Percentiles rank a stretch among this genome's conserved stretches.
phyloP scores from a whole-genome alignment of 2,797 vertebrate genomes.

The Rallus crepitans region DNA sequence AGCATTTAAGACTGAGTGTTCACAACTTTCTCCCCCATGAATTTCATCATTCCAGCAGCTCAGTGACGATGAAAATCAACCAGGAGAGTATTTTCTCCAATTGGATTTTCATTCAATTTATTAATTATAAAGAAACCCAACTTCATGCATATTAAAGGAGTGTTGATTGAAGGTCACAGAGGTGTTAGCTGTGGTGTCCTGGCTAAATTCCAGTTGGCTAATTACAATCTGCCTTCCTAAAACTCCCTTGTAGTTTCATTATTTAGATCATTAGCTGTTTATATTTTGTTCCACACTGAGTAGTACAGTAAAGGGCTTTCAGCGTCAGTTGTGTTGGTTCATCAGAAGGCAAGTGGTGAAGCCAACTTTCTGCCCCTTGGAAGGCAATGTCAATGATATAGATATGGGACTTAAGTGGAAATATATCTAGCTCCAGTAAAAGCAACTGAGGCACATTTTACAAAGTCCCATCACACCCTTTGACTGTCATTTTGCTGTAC shows the following conservation, averaged over 20 bases:
- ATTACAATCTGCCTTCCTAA: constrained; percentile 71
- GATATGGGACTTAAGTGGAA: background rate
- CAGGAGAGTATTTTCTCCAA: constrained; percentile 21
- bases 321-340: background rate
- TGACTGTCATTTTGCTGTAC: background rate
- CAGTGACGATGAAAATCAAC: constrained; percentile 28
- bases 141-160: constrained; percentile 64
- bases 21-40: constrained; percentile 13
- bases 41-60: constrained; percentile 15
- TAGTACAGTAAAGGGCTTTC: background rate
- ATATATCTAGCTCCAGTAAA: background rate
- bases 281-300: constrained; percentile 42
- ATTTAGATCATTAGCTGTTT: constrained; percentile 62
- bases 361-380: background rate
- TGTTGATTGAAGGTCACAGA: constrained; percentile 74
- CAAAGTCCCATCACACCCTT: background rate
- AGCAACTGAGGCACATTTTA: background rate
- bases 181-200: constrained; percentile 72
- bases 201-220: constrained; percentile 73
- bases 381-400: background rate
- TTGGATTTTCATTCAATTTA: constrained; percentile 46
- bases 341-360: background rate
- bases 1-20: constrained; percentile 10
- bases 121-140: constrained; percentile 40
- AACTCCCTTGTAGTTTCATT: constrained; percentile 66